A percentile compares a stretch with the other conserved stretches of the same genome.
Evolutionary conservation across 2,113 vertebrate species (phyloP).

Genomic region (Platichthys flesus): DNA sequence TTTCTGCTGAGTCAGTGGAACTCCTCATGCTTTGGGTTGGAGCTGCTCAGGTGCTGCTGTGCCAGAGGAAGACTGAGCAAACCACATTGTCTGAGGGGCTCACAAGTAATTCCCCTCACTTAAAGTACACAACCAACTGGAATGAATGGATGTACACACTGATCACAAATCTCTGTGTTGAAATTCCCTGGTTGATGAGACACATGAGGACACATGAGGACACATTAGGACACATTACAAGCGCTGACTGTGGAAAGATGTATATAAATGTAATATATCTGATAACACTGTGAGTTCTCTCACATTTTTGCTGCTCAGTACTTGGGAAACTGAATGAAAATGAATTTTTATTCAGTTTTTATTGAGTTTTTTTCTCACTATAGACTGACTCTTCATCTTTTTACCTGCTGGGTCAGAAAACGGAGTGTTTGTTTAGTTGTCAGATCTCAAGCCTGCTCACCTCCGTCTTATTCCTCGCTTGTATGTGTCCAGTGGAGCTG

Average conservation of each 20-base stretch:
- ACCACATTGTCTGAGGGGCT: slow-evolving; percentile 32
- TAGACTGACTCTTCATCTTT: not conserved
- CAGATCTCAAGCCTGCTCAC: slow-evolving; percentile 5
- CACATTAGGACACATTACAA: not conserved
- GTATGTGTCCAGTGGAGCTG: slow-evolving; percentile 27
- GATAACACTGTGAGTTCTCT: too few species aligned
- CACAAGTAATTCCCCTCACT: slow-evolving; percentile 37
- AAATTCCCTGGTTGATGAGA: not conserved
- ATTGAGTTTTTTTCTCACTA: not conserved
- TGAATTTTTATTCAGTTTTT: not conserved
- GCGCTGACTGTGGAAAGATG: not conserved
- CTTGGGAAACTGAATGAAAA: not conserved
- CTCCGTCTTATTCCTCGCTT: slow-evolving; percentile 42
- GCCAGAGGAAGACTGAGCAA: slow-evolving; percentile 23
- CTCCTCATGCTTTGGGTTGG: slow-evolving; percentile 24
- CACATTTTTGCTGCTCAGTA: not conserved
- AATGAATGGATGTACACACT: not conserved
- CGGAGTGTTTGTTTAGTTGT: slow-evolving; percentile 13
- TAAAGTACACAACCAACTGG: slow-evolving; percentile 7
- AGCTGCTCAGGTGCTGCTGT: slow-evolving; percentile 16
- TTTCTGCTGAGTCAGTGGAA: slow-evolving; percentile 62
- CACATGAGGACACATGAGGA: not conserved
- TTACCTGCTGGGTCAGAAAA: not conserved
- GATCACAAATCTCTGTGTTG: not conserved
- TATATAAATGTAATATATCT: too few species aligned